Base-by-base conservation (phyloP, 2,797 vertebrate genomes). In the Pteropus rufus region DNA sequence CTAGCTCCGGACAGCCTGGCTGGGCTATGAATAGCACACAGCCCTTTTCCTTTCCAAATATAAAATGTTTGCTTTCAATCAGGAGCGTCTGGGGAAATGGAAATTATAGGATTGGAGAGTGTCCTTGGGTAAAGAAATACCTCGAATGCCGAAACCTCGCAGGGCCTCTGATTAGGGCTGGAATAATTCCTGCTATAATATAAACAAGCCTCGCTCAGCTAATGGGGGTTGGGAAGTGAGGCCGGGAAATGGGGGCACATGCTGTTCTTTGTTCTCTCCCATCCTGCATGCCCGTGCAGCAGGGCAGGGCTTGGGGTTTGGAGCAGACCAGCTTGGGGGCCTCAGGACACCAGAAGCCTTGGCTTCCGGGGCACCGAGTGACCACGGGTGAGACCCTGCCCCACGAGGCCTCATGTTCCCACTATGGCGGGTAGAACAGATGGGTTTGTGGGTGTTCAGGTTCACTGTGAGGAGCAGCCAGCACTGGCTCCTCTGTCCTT, bases 161-260 rank as follows among this genome's bases (percentile, higher is more conserved):
- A 95, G 92, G 91, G 93, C 95, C 94, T 86, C 76, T 97, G 95
- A 97, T 97, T 97, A 97, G 94, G 96, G 92, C 91, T 98, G 96
- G 97, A 97, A 97, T 98, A 95, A 95, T 96, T 97, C 95, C 97
- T 94, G 89, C 94, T 81, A 56, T 97, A 97, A 94, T 94, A 97
- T 91, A 97, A 97, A 96, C 64, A 95, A 79, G 82, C 73, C 96
- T 97, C 10, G 65, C 96, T 89, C 82, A 24, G 91, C 97, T 97
- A 97, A 97, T 98, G 97, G 97, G 95, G 97, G 97, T 34, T 86
- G 96, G 92, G 96, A 91, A 96, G 75, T 0, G 10, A 79, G 31
- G 75, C 56, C 4, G 81, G 92, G 44, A 96, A 97, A 85, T 39
- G 80, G 95, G 96, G 92, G 89, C 92, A 26, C 77, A 96, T 21